Percentiles rank a stretch among this genome's conserved stretches.
Conservation (phyloP, 2,113 vertebrate genomes). For the Cyanoderma ruficeps region DNA sequence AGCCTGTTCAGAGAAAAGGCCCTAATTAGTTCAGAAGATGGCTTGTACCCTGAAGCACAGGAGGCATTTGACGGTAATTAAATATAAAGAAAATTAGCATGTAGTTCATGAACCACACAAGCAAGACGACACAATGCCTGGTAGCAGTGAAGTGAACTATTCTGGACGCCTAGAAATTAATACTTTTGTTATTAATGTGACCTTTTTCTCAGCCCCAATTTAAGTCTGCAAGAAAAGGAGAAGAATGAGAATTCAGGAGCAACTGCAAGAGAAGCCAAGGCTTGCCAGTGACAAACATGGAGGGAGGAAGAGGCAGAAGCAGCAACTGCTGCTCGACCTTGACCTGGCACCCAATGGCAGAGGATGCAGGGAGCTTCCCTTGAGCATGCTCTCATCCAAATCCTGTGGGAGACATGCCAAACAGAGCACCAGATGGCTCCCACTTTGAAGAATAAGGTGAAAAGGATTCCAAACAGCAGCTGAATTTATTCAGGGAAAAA, state of each 20-base stretch:
- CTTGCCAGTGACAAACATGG: accelerated
- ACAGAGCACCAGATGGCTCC: not conserved
- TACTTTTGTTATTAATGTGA: conserved; percentile 54
- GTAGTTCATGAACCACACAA: conserved; percentile 67
- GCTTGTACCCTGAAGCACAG: conserved; percentile 62
- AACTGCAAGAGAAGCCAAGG: not conserved
- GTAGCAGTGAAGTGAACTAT: conserved; percentile 9
- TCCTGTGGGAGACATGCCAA: accelerated
- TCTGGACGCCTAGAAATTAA: conserved; percentile 11
- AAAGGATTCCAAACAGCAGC: not conserved
- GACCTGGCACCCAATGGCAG: accelerated
- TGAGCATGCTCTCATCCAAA: not conserved
- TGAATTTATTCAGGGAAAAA: not conserved
- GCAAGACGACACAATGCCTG: conserved; percentile 35
- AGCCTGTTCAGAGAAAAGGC: conserved; percentile 14
- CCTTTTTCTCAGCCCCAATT: conserved; percentile 28
- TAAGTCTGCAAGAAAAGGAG: not conserved
- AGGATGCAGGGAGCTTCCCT: accelerated
- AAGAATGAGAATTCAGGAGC: not conserved
- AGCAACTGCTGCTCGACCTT: not conserved
- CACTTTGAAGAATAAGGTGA: not conserved
- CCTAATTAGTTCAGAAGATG: conserved; percentile 56
- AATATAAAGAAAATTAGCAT: conserved; percentile 62
- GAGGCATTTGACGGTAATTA: conserved; percentile 28
- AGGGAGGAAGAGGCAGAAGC: not conserved